Percentiles rank a stretch among this genome's conserved stretches.
phyloP scores from a whole-genome alignment of 1,140 invertebrate species.

The Episyrphus balteatus region DNA sequence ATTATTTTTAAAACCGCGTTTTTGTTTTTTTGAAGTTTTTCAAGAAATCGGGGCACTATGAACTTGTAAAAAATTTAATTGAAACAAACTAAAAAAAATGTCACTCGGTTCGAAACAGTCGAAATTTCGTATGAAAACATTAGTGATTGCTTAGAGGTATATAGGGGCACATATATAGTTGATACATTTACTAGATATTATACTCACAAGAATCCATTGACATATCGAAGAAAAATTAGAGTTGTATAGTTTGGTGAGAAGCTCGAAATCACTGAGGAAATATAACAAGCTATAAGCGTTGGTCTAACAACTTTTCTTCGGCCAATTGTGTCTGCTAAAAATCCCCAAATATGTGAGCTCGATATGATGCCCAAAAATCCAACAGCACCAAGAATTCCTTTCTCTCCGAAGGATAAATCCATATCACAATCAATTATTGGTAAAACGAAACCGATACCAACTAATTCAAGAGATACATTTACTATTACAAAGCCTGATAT shows the following conservation, averaged over 20 bases:
- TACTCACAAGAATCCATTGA: constrained; percentile 58
- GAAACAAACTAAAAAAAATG: too few species aligned
- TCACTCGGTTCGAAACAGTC: too few species aligned
- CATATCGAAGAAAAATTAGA: constrained; percentile 53
- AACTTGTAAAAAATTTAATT: too few species aligned
- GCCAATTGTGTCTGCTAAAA: constrained; percentile 59
- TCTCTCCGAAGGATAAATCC: constrained; percentile 42
- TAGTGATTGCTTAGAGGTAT: too few species aligned
- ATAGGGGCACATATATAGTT: too few species aligned
- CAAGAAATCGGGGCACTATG: too few species aligned
- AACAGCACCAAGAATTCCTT: constrained; percentile 50
- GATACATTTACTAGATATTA: too few species aligned
- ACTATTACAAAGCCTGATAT: constrained; percentile 42
- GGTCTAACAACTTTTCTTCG: constrained; percentile 52
- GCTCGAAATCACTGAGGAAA: constrained; percentile 51
- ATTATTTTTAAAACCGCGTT: too few species aligned
- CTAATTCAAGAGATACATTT: constrained; percentile 48
- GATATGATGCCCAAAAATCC: constrained; percentile 49
- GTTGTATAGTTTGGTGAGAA: constrained; percentile 52
- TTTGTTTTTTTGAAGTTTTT: too few species aligned
- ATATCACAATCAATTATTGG: constrained; percentile 57
- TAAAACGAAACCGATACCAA: constrained; percentile 50
- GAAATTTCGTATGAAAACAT: too few species aligned
- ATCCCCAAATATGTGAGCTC: constrained; percentile 58
- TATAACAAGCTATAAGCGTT: constrained; percentile 51